Evolutionary conservation across 1,140 invertebrate species (phyloP), one percentile per base, ranked within the genome.

Genomic region (Lepidurus apus): DNA sequence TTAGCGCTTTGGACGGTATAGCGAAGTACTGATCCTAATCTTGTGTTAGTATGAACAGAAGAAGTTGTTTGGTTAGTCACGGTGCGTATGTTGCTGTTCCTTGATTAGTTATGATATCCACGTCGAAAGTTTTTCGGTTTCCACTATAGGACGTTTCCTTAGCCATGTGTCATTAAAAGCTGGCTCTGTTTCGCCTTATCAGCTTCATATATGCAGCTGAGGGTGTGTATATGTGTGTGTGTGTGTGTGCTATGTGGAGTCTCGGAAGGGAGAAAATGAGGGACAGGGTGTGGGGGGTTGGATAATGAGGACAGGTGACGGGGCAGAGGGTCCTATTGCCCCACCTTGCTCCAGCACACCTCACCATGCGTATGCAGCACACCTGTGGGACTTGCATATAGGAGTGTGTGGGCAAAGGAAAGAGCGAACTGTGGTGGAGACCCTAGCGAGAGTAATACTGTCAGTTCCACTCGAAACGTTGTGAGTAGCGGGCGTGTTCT

Each of bases 241-340:
- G n/a, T 13, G 47, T n/a, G 53, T 7, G 53, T 65, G 53, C 21
- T 65, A 65, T 65, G 53, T 65, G 8, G 53, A 65, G 53, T 65
- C 53, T 7, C 53, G 53, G 45, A 65, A 65, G 53, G 53, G 53
- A 65, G 53, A 65, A 65, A 65, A 65, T 65, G 53, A 65, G 53
- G 53, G 53, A 21, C 17, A 65, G 53, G 53, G 53, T 13, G 53
- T 65, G 53, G 17, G 53, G 53, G 53, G 53, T 65, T 65, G 53
- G 53, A 65, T 65, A 65, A 65, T 65, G n/a, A 65, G 53, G 53
- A 65, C 53, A 65, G 53, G 53, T 65, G 53, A 65, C 53, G n/a
- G 21, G 53, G 21, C 17, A 65, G 53, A 65, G 53, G 53, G 53
- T 65, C 13, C 17, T 65, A 65, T 65, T 65, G 53, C 53, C 21